Conservation (phyloP, 2,113 vertebrate genomes). For the Carettochelys insculpta region DNA sequence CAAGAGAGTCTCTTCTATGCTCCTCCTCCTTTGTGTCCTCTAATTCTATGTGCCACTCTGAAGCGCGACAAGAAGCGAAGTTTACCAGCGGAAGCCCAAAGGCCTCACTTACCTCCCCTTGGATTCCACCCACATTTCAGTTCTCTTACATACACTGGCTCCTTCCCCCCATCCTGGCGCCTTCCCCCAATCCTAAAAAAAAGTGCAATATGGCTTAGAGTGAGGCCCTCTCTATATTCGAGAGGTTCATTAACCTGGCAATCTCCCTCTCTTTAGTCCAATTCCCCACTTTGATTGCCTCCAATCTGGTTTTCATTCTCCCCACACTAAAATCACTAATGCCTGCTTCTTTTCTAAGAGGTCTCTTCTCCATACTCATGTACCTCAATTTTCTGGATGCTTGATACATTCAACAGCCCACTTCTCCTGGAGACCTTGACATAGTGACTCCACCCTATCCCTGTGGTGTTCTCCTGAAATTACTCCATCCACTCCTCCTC, state of each 20-base stretch:
- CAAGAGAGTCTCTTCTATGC: neutral
- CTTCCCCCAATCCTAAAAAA: no score
- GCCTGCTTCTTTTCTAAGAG: neutral
- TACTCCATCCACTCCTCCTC: neutral
- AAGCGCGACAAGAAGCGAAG: neutral
- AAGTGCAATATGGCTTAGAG: no score
- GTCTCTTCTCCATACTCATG: neutral
- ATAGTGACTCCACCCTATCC: neutral
- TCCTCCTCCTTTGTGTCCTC: neutral
- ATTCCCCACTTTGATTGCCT: neutral
- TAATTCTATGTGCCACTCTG: neutral
- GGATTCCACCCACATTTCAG: neutral
- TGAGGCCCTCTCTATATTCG: no score
- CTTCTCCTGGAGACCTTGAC: neutral
- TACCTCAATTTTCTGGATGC: neutral
- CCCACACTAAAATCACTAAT: neutral
- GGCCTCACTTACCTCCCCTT: neutral
- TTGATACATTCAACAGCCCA: neutral
- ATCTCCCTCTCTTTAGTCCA: neutral
- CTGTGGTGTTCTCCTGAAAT: neutral
- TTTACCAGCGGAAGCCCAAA: neutral
- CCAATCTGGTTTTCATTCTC: neutral
- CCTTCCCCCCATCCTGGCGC: no score
- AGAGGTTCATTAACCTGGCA: fast-evolving
- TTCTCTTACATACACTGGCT: neutral